Evolutionary conservation across 2,888 invertebrate species (phyloP), one percentile per base, ranked within the genome.

Genomic region (Mesoligia furuncula): DNA sequence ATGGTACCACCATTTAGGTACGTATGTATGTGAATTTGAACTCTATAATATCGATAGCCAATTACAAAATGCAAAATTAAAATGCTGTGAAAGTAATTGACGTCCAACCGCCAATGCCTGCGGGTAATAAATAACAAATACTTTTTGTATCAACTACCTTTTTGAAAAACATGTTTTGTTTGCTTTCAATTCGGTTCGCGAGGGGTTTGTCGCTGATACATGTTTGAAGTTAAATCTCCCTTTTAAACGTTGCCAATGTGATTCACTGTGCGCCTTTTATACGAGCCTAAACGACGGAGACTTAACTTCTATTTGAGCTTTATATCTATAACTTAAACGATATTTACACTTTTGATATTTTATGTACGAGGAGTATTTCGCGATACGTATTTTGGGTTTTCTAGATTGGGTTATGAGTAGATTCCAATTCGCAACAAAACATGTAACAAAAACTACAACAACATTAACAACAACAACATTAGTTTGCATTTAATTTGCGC

Each of bases 161-260:
- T 95, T 94, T 92, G 89, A 94, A 94, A 94, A 95, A 94, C 93
- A 95, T 87, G 88, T 91, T 92, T 93, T 96, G 95, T 96, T 96
- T 96, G 94, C 93, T 95, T 96, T 96, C 93, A 94, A 96, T 96
- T 96, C 95, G 90, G 81, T 86, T 87, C 87, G 88, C 88, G 91
- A 91, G 93, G 94, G 94, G 94, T 90, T 92, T 92, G 90, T 91
- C 81, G 90, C 91, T 91, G 92, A 94, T 94, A 94, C 91, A 94
- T 93, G 95, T 95, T 96, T 95, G 94, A 95, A 95, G 95, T 94
- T 95, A 96, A 96, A 95, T 95, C 95, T 95, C 95, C 95, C 95
- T 95, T 93, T 94, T 94, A 94, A 95, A 95, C 91, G 94, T 90
- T 93, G 91, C 91, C 93, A 95, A 94, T 94, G 95, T 95, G 95